Evolutionary conservation across 2,797 vertebrate genomes (phyloP), one percentile per base, ranked within the genome.

Genomic region (Pristis pectinata): DNA sequence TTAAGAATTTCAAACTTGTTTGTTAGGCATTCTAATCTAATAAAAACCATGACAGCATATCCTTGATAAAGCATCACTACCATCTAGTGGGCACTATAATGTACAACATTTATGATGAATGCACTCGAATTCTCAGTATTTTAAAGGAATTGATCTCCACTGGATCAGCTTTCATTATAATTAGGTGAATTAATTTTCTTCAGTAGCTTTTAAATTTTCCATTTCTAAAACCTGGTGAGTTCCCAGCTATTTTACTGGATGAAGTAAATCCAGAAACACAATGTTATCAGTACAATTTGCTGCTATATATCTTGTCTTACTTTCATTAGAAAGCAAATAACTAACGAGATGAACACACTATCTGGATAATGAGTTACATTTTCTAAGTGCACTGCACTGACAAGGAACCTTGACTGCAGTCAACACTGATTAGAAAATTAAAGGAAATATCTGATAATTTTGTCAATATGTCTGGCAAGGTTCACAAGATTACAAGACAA

Each of bases 1-100:
- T 22, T 59, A 22, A 6, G 64, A 9, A 91, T 91, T 64, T 91
- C n/a, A 91, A 91, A 37, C 13, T 41, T 41, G 59, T 8, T 67
- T 64, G 19, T 41, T 91, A 19, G 91, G 34, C 34, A 67, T 67
- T 67, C n/a, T 61, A 17, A 41, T 41, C 37, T 19, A 15, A n/a
- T 77, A 41, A 34, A 49, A 56, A 85, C 24, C 1, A 34, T 56
- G 15, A 59, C 0, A 67, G 34, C 37, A 37, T n/a, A 89, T n/a
- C 85, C 6, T 61, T 41, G 59, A 22, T 41, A 61, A 41, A 67
- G 19, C 30, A 61, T n/a, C 34, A 67, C 87, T 24, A 64, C 87
- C 87, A 91, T 22, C 87, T 91, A 91, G 87, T 91, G 87, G 87
- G 59, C 59, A 67, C 17, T 67, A 27, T 64, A 41, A 64, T 87